phyloP scores from a whole-genome alignment of 2,113 vertebrate genomes.

The Stercorarius parasiticus region DNA sequence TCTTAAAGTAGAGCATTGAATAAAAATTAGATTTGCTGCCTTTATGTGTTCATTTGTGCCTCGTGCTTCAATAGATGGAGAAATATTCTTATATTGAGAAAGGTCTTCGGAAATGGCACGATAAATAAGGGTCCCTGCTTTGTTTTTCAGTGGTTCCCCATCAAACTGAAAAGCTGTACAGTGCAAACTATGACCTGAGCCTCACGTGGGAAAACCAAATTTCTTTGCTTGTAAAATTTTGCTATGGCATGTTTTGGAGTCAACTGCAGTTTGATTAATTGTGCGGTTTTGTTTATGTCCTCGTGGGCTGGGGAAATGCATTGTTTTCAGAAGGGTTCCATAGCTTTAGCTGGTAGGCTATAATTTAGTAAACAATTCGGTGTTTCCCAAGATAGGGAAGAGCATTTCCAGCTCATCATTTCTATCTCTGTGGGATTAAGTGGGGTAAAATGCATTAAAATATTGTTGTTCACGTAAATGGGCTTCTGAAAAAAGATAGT shows the following conservation, averaged over 20 bases:
- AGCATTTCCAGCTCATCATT: not conserved
- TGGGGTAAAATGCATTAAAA: slow-evolving; percentile 14
- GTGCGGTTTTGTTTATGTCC: not conserved
- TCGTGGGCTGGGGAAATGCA: not conserved
- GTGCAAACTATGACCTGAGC: not conserved
- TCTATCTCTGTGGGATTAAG: not conserved
- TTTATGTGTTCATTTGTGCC: not conserved
- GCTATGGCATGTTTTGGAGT: not conserved
- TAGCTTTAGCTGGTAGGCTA: not conserved
- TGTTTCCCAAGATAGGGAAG: not conserved
- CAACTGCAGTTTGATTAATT: not conserved
- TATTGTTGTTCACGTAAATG: not conserved
- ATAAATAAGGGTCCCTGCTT: not conserved
- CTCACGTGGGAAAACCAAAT: not conserved
- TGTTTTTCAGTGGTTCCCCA: not conserved
- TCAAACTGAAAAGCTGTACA: not conserved
- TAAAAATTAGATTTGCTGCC: not conserved
- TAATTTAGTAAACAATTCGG: not conserved
- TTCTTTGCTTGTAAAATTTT: not conserved
- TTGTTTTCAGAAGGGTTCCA: not conserved
- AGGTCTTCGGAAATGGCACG: not conserved
- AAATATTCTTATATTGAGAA: not conserved
- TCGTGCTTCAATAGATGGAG: not conserved
- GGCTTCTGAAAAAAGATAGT: not conserved
- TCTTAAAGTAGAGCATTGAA: not conserved